These are phyloP conservation scores for Ceyx cyanopectus DNA, from an alignment of 2,113 vertebrate genomes.

Conservation along the genomic window DNA sequence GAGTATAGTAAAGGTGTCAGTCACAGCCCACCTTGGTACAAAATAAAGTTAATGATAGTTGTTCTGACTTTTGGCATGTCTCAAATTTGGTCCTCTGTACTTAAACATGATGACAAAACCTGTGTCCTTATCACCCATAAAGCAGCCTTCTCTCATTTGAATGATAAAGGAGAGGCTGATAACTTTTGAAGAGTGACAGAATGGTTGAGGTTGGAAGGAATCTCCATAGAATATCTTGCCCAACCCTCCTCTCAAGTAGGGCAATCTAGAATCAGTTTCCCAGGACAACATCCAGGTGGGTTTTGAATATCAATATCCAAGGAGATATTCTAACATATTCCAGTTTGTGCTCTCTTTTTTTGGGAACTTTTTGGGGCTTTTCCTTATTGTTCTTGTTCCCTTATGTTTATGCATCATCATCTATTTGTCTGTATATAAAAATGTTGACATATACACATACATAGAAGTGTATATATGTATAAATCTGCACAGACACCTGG, in stretches of 20 bases:
- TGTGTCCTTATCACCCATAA: background rate
- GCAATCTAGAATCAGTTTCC: background rate
- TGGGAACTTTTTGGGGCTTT: background rate
- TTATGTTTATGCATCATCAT: background rate
- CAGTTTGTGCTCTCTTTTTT: background rate
- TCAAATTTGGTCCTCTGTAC: background rate
- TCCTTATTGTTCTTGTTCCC: background rate
- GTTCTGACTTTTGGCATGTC: background rate
- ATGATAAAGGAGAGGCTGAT: background rate
- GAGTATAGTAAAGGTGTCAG: background rate
- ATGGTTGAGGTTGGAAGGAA: background rate
- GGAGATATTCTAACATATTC: background rate
- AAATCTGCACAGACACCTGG: background rate
- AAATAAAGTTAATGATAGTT: background rate
- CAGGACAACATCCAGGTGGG: rapidly evolving
- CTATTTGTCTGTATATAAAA: background rate
- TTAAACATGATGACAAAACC: background rate
- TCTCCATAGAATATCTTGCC: background rate
- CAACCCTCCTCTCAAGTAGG: background rate
- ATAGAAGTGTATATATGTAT: background rate
- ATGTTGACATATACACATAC: background rate
- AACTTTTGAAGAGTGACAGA: background rate
- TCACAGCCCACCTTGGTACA: background rate
- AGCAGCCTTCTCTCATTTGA: background rate
- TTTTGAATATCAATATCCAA: background rate